A percentile compares a stretch with the other conserved stretches of the same genome.
These are phyloP conservation scores for Hermodice carunculata DNA, from an alignment of 2,888 invertebrate species.

Conservation along the genomic window DNA sequence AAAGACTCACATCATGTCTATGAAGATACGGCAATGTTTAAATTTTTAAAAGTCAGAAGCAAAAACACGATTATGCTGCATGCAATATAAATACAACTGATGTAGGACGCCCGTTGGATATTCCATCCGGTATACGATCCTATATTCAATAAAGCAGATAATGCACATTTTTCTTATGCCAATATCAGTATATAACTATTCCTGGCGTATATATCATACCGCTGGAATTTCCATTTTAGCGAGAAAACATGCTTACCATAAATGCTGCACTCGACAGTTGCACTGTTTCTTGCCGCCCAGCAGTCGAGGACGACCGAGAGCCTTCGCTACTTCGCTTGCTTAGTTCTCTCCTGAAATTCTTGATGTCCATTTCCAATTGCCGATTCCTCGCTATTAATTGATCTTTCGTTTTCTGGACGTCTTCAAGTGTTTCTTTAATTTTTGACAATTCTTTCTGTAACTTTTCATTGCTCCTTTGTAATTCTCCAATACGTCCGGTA, in stretches of 20 bases:
- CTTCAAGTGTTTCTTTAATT: constrained; percentile 42
- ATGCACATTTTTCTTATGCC: too few species aligned
- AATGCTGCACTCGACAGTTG: constrained; percentile 40
- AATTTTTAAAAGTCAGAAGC: too few species aligned
- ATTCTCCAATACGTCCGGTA: constrained; percentile 46
- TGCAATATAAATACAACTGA: too few species aligned
- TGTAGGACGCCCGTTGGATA: too few species aligned
- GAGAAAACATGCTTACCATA: not conserved
- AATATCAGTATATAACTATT: not conserved
- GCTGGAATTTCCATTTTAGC: not conserved
- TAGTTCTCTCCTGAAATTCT: constrained; percentile 45
- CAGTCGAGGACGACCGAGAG: too few species aligned
- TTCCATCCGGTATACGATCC: too few species aligned
- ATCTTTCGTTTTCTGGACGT: constrained; percentile 53
- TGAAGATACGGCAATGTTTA: too few species aligned
- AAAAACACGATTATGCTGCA: too few species aligned
- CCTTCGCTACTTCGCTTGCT: constrained; percentile 41
- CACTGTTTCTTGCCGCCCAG: constrained; percentile 53
- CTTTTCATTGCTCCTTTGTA: constrained; percentile 50
- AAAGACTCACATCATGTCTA: too few species aligned
- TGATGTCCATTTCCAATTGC: constrained; percentile 59
- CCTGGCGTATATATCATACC: not conserved
- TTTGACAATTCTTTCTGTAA: constrained; percentile 52
- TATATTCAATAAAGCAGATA: too few species aligned
- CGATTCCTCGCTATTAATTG: constrained; percentile 48